A percentile compares a stretch with the other conserved stretches of the same genome.
Conservation (phyloP, 2,113 vertebrate genomes). For the Trematocara unimaculatum region DNA sequence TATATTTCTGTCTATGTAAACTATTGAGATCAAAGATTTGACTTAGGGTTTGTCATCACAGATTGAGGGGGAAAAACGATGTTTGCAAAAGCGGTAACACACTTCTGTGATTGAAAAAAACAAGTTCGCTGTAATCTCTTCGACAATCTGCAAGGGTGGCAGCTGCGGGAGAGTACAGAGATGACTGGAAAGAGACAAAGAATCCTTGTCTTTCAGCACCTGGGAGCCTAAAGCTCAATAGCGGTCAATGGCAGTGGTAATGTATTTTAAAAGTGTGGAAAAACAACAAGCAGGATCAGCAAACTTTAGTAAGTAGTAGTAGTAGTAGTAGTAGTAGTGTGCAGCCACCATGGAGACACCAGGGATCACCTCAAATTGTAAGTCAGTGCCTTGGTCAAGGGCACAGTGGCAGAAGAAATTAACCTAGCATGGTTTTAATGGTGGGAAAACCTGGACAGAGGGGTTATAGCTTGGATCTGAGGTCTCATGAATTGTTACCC, state of each 20-base stretch:
- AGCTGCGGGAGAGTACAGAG: not conserved
- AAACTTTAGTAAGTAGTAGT: not conserved
- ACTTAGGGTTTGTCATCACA: not conserved
- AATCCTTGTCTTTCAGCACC: not conserved
- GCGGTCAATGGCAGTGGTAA: not conserved
- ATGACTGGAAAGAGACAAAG: not conserved
- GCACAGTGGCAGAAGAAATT: not conserved
- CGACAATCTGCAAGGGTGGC: not conserved
- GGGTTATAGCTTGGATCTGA: accelerated
- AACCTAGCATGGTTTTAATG: not conserved
- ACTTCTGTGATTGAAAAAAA: not conserved
- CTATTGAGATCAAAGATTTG: not conserved
- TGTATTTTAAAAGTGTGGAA: not conserved
- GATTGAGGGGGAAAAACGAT: not conserved
- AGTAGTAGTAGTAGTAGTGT: not conserved
- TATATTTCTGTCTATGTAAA: not conserved
- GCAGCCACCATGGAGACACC: not conserved
- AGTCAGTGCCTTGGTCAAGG: not conserved
- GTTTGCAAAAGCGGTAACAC: not conserved
- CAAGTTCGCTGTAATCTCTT: slow-evolving; percentile 3
- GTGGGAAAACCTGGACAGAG: not conserved
- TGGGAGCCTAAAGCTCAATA: not conserved
- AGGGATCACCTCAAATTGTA: not conserved
- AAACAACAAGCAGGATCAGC: not conserved
- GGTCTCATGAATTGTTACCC: not conserved